A percentile compares a stretch with the other conserved stretches of the same genome.
Conservation (phyloP, 1,140 invertebrate genomes). For the Drosophila ficusphila region DNA sequence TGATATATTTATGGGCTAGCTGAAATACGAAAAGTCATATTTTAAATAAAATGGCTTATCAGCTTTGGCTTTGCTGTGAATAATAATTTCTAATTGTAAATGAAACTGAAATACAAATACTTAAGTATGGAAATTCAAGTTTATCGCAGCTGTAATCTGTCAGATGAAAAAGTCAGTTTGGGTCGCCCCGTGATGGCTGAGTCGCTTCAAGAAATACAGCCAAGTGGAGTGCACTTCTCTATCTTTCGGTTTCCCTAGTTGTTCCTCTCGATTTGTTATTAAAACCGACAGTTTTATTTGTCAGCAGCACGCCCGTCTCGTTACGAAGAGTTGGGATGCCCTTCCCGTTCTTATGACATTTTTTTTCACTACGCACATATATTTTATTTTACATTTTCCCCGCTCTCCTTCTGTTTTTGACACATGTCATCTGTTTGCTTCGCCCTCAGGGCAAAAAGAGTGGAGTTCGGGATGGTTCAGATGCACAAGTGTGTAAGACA, state of each 20-base stretch:
- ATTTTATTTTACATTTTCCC: slow-evolving; percentile 52
- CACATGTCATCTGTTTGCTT: slow-evolving; percentile 63
- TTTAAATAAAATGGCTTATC: slow-evolving; percentile 43
- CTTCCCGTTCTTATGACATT: slow-evolving; percentile 69
- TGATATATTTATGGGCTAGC: slow-evolving; percentile 72
- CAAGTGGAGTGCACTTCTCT: slow-evolving; percentile 48
- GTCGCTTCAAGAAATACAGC: slow-evolving; percentile 52
- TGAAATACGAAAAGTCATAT: slow-evolving; percentile 26
- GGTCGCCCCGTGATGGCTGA: slow-evolving; percentile 22
- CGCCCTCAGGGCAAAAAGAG: slow-evolving; percentile 1
- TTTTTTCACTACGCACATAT: slow-evolving; percentile 59
- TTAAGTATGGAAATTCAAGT: slow-evolving; percentile 25
- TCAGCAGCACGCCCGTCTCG: slow-evolving; percentile 49
- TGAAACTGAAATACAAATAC: slow-evolving; percentile 43
- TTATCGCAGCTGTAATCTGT: slow-evolving; percentile 82
- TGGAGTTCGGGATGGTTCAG: slow-evolving; percentile 3
- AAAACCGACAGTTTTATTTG: slow-evolving; percentile 83
- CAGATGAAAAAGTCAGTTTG: slow-evolving; percentile 46
- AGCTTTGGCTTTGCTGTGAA: slow-evolving; percentile 43
- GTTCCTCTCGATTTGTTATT: slow-evolving; percentile 60
- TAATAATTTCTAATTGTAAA: slow-evolving; percentile 67
- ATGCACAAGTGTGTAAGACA: slow-evolving; percentile 59
- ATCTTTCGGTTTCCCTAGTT: slow-evolving; percentile 9
- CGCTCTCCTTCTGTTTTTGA: slow-evolving; percentile 53
- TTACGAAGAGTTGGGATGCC: slow-evolving; percentile 13